These are phyloP conservation scores for Cairina moschata DNA, from an alignment of 2,113 vertebrate species.

Conservation along the genomic window DNA sequence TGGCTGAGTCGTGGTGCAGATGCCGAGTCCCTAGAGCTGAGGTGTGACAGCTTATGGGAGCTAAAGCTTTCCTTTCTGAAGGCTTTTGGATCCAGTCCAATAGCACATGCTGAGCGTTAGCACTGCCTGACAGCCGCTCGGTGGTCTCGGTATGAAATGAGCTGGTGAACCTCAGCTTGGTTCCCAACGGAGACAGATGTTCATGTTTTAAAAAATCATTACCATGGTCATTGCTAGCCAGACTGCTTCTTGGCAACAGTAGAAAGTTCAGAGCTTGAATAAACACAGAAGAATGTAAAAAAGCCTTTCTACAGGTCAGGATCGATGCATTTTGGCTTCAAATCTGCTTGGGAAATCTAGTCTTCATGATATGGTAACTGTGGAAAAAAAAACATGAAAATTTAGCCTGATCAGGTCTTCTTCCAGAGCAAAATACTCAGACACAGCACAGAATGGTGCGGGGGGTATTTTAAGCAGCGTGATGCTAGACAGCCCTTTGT, in stretches of 20 bases:
- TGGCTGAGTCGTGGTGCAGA: rapidly evolving
- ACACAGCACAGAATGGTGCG: neutral
- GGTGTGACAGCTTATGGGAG: neutral
- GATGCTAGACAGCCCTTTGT: neutral
- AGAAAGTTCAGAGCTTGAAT: neutral
- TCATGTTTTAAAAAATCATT: neutral
- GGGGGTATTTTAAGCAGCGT: neutral
- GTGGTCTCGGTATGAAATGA: constrained; percentile 16
- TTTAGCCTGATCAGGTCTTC: neutral
- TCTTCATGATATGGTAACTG: neutral
- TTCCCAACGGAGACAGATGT: constrained; percentile 23
- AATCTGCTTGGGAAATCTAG: neutral
- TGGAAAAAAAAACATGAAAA: neutral
- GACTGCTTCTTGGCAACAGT: neutral
- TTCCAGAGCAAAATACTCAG: neutral
- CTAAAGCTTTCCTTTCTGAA: neutral
- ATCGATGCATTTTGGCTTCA: neutral
- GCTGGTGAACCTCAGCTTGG: neutral
- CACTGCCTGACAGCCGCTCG: neutral
- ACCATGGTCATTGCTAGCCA: neutral
- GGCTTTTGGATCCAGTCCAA: neutral
- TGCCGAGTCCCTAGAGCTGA: neutral
- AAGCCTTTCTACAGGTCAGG: neutral
- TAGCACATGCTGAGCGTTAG: neutral
- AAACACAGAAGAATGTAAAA: neutral